Percentiles rank a stretch among this genome's conserved stretches.
Conservation (phyloP, 2,797 vertebrate genomes). For the Tinamus major region DNA sequence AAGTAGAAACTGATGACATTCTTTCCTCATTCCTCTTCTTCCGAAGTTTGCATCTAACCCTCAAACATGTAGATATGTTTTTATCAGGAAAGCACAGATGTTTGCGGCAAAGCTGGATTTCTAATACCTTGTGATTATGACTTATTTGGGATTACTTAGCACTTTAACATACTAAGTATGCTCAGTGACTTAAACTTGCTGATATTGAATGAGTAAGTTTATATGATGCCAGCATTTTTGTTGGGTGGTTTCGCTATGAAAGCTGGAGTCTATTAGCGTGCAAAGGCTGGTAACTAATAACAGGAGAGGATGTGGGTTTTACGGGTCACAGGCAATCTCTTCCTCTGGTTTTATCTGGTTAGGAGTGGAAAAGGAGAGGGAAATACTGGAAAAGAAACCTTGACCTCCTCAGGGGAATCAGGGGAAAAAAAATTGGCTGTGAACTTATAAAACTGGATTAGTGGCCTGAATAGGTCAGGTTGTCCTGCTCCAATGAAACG, state of each 20-base stretch:
- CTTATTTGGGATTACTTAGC: neutral
- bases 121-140: neutral
- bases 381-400: neutral
- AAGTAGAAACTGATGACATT: neutral
- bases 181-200: neutral
- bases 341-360: neutral
- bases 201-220: neutral
- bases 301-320: neutral
- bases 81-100: neutral
- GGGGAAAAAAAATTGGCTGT: too few relatives aligned
- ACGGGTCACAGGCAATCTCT: neutral
- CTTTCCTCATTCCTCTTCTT: neutral
- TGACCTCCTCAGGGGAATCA: neutral
- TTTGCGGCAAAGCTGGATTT: neutral
- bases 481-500: accelerated
- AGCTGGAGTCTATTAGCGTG: too few relatives aligned
- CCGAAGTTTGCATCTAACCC: neutral
- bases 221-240: neutral
- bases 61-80: neutral
- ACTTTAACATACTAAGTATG: neutral
- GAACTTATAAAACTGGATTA: neutral
- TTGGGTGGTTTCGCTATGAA: neutral
- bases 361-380: neutral
- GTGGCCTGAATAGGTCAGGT: neutral
- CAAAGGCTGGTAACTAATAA: neutral